Percentiles rank a stretch among this genome's conserved stretches.
Conservation (phyloP, 2,113 vertebrate species). For the Elanoides forficatus region DNA sequence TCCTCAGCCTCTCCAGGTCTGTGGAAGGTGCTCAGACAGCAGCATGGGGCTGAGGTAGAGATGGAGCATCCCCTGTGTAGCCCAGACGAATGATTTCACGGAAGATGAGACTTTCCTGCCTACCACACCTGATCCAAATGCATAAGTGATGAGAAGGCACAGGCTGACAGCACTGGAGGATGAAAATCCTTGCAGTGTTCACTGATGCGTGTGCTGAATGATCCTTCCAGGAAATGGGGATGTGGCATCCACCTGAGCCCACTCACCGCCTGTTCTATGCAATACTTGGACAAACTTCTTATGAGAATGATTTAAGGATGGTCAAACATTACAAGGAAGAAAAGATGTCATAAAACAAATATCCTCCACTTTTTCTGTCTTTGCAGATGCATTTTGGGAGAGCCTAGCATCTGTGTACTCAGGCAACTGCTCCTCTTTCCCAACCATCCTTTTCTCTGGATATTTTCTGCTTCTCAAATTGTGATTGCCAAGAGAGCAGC, state of each 20-base stretch:
- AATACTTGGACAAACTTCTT: neutral
- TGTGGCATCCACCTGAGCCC: neutral
- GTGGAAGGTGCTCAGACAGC: neutral
- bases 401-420: neutral
- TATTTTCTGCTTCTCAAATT: neutral
- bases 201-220: fast-evolving
- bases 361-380: neutral
- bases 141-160: neutral
- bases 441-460: neutral
- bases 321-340: neutral
- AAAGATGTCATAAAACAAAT: neutral
- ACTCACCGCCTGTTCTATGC: neutral
- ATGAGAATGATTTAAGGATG: neutral
- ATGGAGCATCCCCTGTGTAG: neutral
- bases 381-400: neutral
- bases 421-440: neutral
- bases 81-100: neutral
- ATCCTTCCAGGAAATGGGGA: neutral
- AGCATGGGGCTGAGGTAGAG: neutral
- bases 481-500: neutral
- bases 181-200: fast-evolving
- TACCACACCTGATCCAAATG: neutral
- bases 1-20: neutral
- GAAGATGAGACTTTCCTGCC: neutral
- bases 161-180: neutral